These are phyloP conservation scores for Drosophila simulans DNA, from an alignment of 1,140 invertebrate genomes.

Conservation along the genomic window DNA sequence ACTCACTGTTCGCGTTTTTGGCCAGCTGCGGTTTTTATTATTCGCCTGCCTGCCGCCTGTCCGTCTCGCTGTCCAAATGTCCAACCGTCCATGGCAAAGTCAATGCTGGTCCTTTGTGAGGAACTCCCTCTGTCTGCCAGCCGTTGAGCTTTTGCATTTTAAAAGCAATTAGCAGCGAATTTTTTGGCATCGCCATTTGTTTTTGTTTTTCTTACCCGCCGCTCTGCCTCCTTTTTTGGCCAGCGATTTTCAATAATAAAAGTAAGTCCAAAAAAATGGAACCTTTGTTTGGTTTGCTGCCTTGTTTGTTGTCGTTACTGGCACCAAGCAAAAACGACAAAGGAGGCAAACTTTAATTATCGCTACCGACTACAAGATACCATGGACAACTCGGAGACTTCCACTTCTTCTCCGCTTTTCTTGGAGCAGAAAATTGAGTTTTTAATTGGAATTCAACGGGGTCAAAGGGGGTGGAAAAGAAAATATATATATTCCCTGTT, in stretches of 20 bases:
- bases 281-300: constrained; percentile 36
- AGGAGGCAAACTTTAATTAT: constrained; percentile 16
- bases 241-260: constrained; percentile 75
- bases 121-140: constrained; percentile 17
- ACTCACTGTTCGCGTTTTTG: constrained; percentile 45
- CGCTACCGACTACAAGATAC: constrained; percentile 36
- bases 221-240: constrained; percentile 20
- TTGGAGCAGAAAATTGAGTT: constrained; percentile 29
- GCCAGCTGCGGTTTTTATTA: constrained; percentile 75
- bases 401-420: neutral
- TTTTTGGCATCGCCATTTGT: constrained; percentile 63
- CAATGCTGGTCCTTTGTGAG: constrained; percentile 70
- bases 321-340: constrained; percentile 24
- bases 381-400: constrained; percentile 12
- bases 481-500: neutral
- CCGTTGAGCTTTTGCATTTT: constrained; percentile 72
- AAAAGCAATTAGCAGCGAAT: constrained; percentile 81
- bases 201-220: constrained; percentile 60
- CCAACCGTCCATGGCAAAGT: constrained; percentile 62
- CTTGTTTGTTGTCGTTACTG: constrained; percentile 43
- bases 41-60: constrained; percentile 23
- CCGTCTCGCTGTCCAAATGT: neutral
- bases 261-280: constrained; percentile 45
- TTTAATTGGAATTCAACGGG: constrained; percentile 28
- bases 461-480: neutral